phyloP scores from a whole-genome alignment of 2,113 vertebrate species.

The Atherinomorus stipes region DNA sequence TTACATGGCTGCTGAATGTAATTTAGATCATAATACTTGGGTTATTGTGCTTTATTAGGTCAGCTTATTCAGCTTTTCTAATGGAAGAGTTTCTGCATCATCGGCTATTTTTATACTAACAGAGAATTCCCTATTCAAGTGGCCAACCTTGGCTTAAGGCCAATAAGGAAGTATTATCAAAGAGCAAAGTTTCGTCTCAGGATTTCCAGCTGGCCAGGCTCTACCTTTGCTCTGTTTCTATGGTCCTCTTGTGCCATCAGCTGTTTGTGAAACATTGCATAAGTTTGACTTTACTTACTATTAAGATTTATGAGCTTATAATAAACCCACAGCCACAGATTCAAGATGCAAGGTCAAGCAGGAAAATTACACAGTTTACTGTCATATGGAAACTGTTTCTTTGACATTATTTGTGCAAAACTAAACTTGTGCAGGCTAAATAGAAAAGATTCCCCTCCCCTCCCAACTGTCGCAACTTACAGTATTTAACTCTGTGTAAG shows the following conservation, averaged over 20 bases:
- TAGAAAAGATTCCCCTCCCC: too few relatives aligned
- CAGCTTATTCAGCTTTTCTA: neutral
- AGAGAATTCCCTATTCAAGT: constrained; percentile 13
- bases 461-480: too few relatives aligned
- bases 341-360: neutral
- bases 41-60: neutral
- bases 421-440: too few relatives aligned
- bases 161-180: neutral
- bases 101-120: constrained; percentile 3
- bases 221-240: neutral
- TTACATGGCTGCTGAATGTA: neutral
- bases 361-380: neutral
- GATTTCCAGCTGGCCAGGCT: neutral
- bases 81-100: neutral
- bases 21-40: too few relatives aligned
- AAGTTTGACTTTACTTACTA: neutral
- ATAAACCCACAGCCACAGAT: neutral
- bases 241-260: too few relatives aligned
- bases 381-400: neutral
- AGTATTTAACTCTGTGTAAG: too few relatives aligned
- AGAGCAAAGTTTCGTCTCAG: neutral
- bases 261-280: neutral
- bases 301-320: neutral
- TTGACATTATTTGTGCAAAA: neutral
- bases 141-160: neutral